Evolutionary conservation across 2,888 invertebrate species (phyloP).

Genomic region (Pristionchus japonicus): DNA sequence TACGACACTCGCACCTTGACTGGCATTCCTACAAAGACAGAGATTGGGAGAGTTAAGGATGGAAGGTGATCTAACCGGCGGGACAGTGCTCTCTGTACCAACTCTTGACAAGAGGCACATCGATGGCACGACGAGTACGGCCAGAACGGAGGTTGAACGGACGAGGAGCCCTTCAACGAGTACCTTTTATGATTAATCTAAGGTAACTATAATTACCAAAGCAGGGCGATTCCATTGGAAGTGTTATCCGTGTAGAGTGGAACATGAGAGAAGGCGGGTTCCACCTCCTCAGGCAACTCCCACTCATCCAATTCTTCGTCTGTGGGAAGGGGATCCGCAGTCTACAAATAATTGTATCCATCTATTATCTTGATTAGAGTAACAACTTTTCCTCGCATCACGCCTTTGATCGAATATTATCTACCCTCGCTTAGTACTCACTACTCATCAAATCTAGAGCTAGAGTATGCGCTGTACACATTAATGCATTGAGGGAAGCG

Average conservation of each 20-base stretch:
- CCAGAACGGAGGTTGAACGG: slow-evolving; percentile 97
- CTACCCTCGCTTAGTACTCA: not conserved
- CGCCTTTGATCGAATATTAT: slow-evolving; percentile 39
- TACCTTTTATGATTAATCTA: not conserved
- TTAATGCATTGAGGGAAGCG: not conserved
- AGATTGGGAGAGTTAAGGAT: not conserved
- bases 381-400: not conserved
- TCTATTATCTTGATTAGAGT: not conserved
- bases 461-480: too few species aligned
- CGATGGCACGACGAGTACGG: slow-evolving; percentile 89
- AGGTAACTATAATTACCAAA: slow-evolving; percentile 57
- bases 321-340: slow-evolving; percentile 87
- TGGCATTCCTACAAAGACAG: slow-evolving; percentile 80
- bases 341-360: slow-evolving; percentile 55
- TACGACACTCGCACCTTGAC: slow-evolving; percentile 99
- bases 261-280: slow-evolving; percentile 84
- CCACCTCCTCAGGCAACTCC: slow-evolving; percentile 89
- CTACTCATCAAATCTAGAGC: too few species aligned
- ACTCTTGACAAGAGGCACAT: slow-evolving; percentile 95
- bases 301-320: slow-evolving; percentile 93
- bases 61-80: slow-evolving; percentile 62
- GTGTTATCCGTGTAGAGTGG: slow-evolving; percentile 98
- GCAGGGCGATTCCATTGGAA: slow-evolving; percentile 84
- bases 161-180: slow-evolving; percentile 85
- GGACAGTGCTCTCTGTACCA: slow-evolving; percentile 83